Evolutionary conservation across 2,113 vertebrate genomes (phyloP).

Genomic region (Lophochroa leadbeateri): DNA sequence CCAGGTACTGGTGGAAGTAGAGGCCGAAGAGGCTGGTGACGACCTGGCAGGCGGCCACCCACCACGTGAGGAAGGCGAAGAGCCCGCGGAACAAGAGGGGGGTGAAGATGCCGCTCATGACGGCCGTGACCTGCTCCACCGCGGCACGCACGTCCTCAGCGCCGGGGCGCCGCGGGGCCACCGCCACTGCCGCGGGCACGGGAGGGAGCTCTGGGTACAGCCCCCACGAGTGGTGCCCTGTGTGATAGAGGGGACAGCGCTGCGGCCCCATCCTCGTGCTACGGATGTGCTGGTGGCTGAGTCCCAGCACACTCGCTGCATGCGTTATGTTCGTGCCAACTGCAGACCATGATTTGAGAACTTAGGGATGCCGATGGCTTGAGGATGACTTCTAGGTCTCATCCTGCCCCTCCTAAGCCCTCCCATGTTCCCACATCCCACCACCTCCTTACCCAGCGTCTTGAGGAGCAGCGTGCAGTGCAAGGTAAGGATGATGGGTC

Average conservation of each 20-base stretch:
- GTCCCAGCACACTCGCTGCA: neutral
- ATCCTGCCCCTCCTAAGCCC: neutral
- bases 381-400: accelerated
- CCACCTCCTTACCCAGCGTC: constrained; percentile 77
- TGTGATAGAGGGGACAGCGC: neutral
- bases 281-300: neutral
- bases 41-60: constrained; percentile 91
- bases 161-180: neutral
- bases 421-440: accelerated
- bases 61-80: constrained; percentile 93
- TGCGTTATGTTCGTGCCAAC: accelerated
- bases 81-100: constrained; percentile 86
- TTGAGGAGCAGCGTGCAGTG: constrained; percentile 90
- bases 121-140: constrained; percentile 76
- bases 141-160: constrained; percentile 80
- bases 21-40: constrained; percentile 92
- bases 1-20: constrained; percentile 94
- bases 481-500: constrained; percentile 86
- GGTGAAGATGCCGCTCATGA: constrained; percentile 77
- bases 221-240: constrained; percentile 90
- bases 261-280: accelerated
- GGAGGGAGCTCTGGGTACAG: constrained; percentile 55
- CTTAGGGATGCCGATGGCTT: neutral
- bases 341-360: neutral
- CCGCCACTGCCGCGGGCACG: neutral